These are phyloP conservation scores for Parazoanthus swiftii DNA, from an alignment of 92 coral and sea anemone genomes.

Conservation along the genomic window DNA sequence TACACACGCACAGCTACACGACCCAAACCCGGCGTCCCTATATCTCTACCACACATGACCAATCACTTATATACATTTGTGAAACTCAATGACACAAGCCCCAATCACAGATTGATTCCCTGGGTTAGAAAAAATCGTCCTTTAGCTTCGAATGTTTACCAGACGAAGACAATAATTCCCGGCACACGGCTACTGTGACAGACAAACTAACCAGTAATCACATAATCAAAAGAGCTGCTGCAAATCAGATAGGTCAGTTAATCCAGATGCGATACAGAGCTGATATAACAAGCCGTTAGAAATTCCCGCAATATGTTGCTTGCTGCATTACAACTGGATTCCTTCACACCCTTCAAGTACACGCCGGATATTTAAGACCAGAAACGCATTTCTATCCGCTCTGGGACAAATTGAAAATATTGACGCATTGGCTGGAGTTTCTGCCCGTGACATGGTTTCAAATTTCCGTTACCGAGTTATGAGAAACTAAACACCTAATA, in stretches of 20 bases:
- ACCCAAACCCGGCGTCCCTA: neutral
- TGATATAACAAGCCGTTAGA: neutral
- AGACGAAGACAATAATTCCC: neutral
- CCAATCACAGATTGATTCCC: neutral
- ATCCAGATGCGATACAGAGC: slow-evolving; percentile 25
- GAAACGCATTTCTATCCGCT: slow-evolving; percentile 29
- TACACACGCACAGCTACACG: slow-evolving; percentile 2
- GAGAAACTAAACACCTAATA: slow-evolving; percentile 81
- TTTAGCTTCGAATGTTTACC: slow-evolving; percentile 7
- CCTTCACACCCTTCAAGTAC: neutral
- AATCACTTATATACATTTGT: neutral
- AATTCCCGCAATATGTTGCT: neutral
- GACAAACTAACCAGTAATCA: slow-evolving; percentile 43
- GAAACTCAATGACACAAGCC: slow-evolving; percentile 4
- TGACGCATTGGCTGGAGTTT: slow-evolving; percentile 15
- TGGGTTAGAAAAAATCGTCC: slow-evolving; percentile 20
- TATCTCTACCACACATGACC: neutral
- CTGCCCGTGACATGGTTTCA: slow-evolving; percentile 52
- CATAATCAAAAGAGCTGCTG: slow-evolving; percentile 73
- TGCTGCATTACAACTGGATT: neutral
- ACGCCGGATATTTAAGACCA: slow-evolving; percentile 20
- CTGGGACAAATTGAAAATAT: slow-evolving; percentile 4
- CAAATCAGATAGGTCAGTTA: slow-evolving; percentile 59
- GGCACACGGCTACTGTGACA: slow-evolving; percentile 27
- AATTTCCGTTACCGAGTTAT: slow-evolving; percentile 69